A percentile compares a stretch with the other conserved stretches of the same genome.
These are phyloP conservation scores for Balaenoptera acutorostrata DNA, from an alignment of 2,113 vertebrate genomes.

Conservation along the genomic window DNA sequence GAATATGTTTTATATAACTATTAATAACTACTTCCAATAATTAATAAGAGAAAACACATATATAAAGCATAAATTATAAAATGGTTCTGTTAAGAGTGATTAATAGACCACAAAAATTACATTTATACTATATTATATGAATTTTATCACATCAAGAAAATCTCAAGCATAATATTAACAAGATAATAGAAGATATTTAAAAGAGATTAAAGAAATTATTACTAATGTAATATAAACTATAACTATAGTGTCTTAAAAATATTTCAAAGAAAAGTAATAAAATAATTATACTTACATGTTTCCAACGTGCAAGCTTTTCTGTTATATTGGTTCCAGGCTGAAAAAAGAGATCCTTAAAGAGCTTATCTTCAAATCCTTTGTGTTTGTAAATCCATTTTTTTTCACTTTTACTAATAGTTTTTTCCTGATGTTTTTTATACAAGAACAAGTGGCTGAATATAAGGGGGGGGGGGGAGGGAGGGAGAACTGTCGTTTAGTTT, in stretches of 20 bases:
- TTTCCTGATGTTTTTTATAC: neutral
- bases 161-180: conserved; percentile 13
- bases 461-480: no score
- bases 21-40: neutral
- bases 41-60: neutral
- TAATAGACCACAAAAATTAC: neutral
- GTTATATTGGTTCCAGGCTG: conserved; percentile 1
- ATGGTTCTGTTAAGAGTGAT: neutral
- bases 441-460: conserved; percentile 12
- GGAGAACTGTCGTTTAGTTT: neutral
- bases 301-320: neutral
- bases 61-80: neutral
- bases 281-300: conserved; percentile 49
- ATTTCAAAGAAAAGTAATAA: neutral
- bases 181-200: neutral
- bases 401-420: neutral
- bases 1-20: neutral
- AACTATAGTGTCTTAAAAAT: neutral
- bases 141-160: neutral
- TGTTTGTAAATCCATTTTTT: conserved; percentile 37
- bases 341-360: conserved; percentile 29
- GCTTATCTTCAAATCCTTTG: neutral
- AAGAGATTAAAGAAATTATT: neutral
- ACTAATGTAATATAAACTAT: neutral
- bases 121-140: neutral